Evolutionary conservation across 2,888 invertebrate species (phyloP), one percentile per base, ranked within the genome.

Genomic region (Lycophotia porphyrea): DNA sequence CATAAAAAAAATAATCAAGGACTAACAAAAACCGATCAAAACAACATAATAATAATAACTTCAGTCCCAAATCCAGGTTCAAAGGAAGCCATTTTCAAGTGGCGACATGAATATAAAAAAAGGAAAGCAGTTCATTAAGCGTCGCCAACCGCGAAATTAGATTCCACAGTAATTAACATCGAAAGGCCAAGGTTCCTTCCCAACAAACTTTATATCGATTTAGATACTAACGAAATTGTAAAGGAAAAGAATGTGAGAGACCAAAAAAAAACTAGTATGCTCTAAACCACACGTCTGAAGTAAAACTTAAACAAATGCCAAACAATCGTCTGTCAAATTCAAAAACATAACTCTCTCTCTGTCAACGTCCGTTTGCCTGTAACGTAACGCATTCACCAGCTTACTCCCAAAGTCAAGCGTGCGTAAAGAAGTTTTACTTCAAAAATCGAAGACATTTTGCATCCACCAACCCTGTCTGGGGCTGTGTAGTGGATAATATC

Each of bases 141-240:
- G 42, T 60, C 27, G 21, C n/a, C 49, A 34, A 75, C 77, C 82
- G 77, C 52, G 67, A 78, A 87, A 84, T 85, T 74, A 87, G 70
- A 84, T 76, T 76, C 55, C 18, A 67, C 58, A 76, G 66, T 87
- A 82, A 84, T 87, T 85, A 85, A 75, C 66, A 34, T 55, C 3
- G 36, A 34, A 52, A 78, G 74, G 76, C 69, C 73, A 73, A 64
- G 74, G 71, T 24, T 31, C 1, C 34, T 61, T 34, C 8, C 5
- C 36, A 69, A 73, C 49, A 67, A 60, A 39, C 27, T 44, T 21
- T 18, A 31, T 67, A 80, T 74, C 31, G 65, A 67, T 66, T 63
- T 49, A 66, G 21, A 61, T 60, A 61, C 31, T 5, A 34, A 60
- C 1, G 21, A 42, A 49, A 36, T 34, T 15, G 18, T 36, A 2